Conservation (phyloP, 1,140 invertebrate species). For the Mamestra configurata region DNA sequence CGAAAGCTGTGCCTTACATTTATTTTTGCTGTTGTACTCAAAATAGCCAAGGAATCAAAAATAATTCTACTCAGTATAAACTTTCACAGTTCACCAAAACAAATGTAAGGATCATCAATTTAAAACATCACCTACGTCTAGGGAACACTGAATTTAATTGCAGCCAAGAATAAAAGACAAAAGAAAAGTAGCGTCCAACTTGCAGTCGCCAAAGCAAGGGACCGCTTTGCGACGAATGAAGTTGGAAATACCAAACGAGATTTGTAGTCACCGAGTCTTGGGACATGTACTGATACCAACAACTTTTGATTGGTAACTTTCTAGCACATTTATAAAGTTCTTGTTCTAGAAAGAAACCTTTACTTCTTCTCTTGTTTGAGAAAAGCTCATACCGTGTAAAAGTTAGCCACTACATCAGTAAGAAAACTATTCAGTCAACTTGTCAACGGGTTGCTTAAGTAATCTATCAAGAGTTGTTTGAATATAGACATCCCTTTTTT, state of each 20-base stretch:
- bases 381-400: too few species aligned
- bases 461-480: too few species aligned
- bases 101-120: too few species aligned
- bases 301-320: constrained; percentile 35
- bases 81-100: too few species aligned
- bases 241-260: constrained; percentile 40
- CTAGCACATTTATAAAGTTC: neutral
- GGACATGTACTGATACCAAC: constrained; percentile 33
- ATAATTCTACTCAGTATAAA: too few species aligned
- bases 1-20: too few species aligned
- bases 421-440: too few species aligned
- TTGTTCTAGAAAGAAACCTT: neutral
- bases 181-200: constrained; percentile 38
- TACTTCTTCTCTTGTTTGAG: neutral
- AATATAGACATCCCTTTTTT: too few species aligned
- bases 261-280: constrained; percentile 32
- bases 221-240: constrained; percentile 37
- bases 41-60: too few species aligned
- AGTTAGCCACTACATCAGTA: too few species aligned
- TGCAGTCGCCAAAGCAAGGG: constrained; percentile 31
- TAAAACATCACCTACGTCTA: neutral
- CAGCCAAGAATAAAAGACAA: constrained; percentile 37
- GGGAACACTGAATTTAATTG: constrained; percentile 26
- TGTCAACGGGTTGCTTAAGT: too few species aligned
- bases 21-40: too few species aligned